Percentiles rank a stretch among this genome's conserved stretches.
Conservation (phyloP, 2,113 vertebrate genomes). For the Pedetes capensis region DNA sequence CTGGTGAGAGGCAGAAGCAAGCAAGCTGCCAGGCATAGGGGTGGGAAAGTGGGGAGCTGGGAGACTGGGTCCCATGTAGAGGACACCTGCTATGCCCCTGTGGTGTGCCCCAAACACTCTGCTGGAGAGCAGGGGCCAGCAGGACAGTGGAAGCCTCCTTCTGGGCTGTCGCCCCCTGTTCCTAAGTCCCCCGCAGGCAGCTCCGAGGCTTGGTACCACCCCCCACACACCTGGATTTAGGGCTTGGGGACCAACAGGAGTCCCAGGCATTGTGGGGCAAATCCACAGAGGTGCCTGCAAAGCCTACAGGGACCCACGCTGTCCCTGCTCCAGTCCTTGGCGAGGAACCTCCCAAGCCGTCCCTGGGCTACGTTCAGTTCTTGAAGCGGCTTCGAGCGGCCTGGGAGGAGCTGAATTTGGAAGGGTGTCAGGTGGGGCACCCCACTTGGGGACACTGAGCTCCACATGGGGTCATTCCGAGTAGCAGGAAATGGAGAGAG, state of each 20-base stretch:
- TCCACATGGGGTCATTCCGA: background rate
- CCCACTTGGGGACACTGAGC: background rate
- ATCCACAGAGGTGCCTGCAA: background rate
- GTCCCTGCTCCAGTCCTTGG: background rate
- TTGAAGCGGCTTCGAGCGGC: background rate
- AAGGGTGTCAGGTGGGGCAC: background rate
- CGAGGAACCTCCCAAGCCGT: background rate
- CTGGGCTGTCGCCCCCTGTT: background rate
- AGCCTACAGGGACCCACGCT: background rate
- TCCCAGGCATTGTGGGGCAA: accelerated
- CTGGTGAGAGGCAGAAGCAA: background rate
- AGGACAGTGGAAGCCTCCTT: background rate
- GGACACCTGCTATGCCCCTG: background rate
- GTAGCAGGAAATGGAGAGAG: background rate
- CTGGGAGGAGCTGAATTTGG: background rate
- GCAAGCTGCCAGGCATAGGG: accelerated
- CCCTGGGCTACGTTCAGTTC: too few relatives aligned
- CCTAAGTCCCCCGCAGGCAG: background rate
- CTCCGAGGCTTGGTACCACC: background rate
- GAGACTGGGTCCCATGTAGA: background rate
- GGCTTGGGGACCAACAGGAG: too few relatives aligned
- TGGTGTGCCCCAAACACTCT: accelerated
- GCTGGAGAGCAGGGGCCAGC: too few relatives aligned
- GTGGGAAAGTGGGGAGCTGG: too few relatives aligned
- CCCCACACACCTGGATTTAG: background rate